Base-by-base conservation (phyloP, 2,888 invertebrate species). In the Zaprionus bogoriensis region DNA sequence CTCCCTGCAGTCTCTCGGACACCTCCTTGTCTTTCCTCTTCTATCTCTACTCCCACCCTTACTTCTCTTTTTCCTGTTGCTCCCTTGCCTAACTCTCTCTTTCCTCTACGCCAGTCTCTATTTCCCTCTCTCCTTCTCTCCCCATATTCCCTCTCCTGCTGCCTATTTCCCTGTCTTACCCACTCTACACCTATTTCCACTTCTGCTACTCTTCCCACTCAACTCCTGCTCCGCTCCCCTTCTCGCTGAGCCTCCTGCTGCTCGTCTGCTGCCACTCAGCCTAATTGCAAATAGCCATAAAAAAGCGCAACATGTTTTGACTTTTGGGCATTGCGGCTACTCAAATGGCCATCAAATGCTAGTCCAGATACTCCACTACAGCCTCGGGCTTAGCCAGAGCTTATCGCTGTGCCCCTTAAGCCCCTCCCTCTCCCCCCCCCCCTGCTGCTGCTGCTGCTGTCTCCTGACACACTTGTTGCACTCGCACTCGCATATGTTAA, bases 231-330 rank as follows among this genome's bases (percentile, higher is more conserved):
- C 12, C n/a, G 12, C 12, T 32, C 32, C 5, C 4, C 32, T 32
- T 32, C 12, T 32, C 3, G 17, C 25, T 22, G 4, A 25, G 3
- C 0, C 23, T 17, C 19, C 19, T 23, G 5, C 19, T 23, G 7
- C 9, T 9, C 45, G n/a, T 52, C 22, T 59, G 48, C 12, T 80
- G 73, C 62, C 70, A 70, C 64, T 59, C 38, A 45, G 52, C 60
- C 82, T 82, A 82, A 82, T 82, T 82, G 87, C 86, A 87, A 84
- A 87, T 46, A 45, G 66, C 70, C 70, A 82, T 82, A 84, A 82
- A 86, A 87, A 75, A 67, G 68, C 57, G 53, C 54, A 58, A 87
- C 70, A 74, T 72, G 71, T 77, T 63, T n/a, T 59, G 65, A 69
- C 57, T 57, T 68, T 63, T 64, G 64, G 39, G n/a, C n/a, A n/a